phyloP scores from a whole-genome alignment of 2,113 vertebrate species.

The Pardalotus punctatus region DNA sequence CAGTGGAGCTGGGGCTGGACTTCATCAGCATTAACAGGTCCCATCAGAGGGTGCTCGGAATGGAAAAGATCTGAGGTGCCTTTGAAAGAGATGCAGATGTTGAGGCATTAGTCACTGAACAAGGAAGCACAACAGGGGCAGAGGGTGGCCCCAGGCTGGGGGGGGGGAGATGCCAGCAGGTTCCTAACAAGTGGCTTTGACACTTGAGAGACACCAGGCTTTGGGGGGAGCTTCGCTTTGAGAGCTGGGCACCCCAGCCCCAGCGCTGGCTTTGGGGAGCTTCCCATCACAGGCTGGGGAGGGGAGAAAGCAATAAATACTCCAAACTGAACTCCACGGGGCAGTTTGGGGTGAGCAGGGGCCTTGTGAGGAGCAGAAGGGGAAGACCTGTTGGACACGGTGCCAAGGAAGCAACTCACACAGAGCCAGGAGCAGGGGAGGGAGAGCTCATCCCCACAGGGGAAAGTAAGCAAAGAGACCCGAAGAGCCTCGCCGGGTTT shows the following conservation, averaged over 20 bases:
- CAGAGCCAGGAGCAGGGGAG: background rate
- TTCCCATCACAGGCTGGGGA: background rate
- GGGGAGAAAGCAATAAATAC: background rate
- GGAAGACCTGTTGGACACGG: background rate
- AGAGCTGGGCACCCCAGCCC: background rate
- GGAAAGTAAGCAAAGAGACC: background rate
- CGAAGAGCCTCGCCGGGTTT: background rate
- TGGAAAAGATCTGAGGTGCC: background rate
- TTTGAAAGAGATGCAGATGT: background rate
- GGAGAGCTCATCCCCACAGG: background rate
- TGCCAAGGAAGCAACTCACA: fast-evolving
- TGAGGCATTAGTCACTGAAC: background rate
- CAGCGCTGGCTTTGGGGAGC: background rate
- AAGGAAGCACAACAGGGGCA: fast-evolving
- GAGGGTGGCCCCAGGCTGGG: too few species aligned
- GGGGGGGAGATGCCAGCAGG: background rate
- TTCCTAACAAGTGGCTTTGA: background rate
- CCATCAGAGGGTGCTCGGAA: fast-evolving
- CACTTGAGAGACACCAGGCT: background rate
- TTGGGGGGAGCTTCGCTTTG: background rate
- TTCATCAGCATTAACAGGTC: background rate
- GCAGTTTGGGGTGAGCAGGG: background rate
- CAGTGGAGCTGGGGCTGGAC: background rate
- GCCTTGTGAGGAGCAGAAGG: background rate
- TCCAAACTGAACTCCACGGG: background rate